Base-by-base conservation (phyloP, 2,113 vertebrate species). In the Siniperca knerii region DNA sequence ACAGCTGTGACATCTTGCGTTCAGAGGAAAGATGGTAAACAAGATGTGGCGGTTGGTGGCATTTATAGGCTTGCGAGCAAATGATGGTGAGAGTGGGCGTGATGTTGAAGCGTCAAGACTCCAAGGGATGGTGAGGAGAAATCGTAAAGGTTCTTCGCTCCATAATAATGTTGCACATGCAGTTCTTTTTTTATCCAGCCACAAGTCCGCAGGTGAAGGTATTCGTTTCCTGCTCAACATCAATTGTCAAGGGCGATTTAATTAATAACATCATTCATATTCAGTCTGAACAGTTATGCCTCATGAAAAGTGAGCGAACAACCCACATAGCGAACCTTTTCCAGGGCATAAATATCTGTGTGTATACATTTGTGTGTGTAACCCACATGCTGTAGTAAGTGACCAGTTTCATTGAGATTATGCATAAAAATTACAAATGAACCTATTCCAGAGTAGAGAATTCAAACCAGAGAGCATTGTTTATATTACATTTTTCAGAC, bases 1-100 rank as follows among this genome's bases (percentile, higher is more conserved):
- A 73, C 91, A 92, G 91, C 89, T 92, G 90, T 80, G 85, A 78
- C 83, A 64, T 87, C 81, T 79, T 64, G 29, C 58, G 57, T 74
- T 80, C 60, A 81, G 75, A 77, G 29, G 77, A 87, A 81, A 67
- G 81, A 78, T 67, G 61, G 82, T 92, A 90, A 92, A 93, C 78
- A 87, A 81, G 80, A 87, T 76, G 65, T 54, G 72, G 79, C 25
- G 57, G 4, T 69, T 4, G 70, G 70, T 76, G 72, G 77, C 86
- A 80, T 93, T 94, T 93, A 92, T 77, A 12, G 88, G 70, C 57
- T 80, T 37, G 71, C 23, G 48, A 73, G 66, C 58, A 85, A 79
- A 84, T 78, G 60, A 84, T 1, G 54, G 48, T 48, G 52, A n/a
- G 50, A 68, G 71, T 57, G 65, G 60, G 55, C 44, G 25, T 77